Evolutionary conservation across 2,888 invertebrate genomes (phyloP), one percentile per base, ranked within the genome.

Genomic region (Heterodera filipjevi): DNA sequence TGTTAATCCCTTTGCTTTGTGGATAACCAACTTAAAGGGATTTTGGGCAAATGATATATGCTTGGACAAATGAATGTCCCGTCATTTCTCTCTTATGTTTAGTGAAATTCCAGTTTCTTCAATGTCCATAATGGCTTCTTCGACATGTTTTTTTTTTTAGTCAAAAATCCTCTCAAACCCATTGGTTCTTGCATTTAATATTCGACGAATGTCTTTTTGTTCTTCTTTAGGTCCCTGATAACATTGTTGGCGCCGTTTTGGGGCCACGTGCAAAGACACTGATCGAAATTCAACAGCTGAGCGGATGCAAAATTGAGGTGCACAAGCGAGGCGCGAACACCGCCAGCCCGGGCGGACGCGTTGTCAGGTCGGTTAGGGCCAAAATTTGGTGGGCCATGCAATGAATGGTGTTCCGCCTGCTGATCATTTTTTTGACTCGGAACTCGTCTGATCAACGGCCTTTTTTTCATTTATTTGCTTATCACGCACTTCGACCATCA

Each of bases 291-390:
- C 81, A 81, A 44, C 77, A 82, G 30, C 93, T 94, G 92, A 95
- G 95, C 90, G 95, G 96, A 91, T 95, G 96, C 91, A 95, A 94
- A 92, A 95, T 97, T 91, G 96, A 96, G 92, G 96, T 97, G 27
- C 81, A 82, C 77, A 85, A 84, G 77, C 78, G 82, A 30, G 83
- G 82, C 19, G 46, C 78, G 27, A 79, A 66, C 27, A 82, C 76
- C 39, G 77, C 79, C n/a, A 70, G 79, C 30, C 76, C 77, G 35
- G 84, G 83, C 33, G 80, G 77, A 53, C 83, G 85, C 68, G 83
- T 85, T 46, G 83, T 85, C 72, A 85, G 85, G 85, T 84, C 75
- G 75, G 49, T 82, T 33, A 39, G 30, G 27, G 39, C 46, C 39
- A 30, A 39, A 39, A 6, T 3, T 39, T 39, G 3, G 39, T 39